Evolutionary conservation across 2,113 vertebrate species (phyloP), one percentile per base, ranked within the genome.

Genomic region (Coreoperca whiteheadi): DNA sequence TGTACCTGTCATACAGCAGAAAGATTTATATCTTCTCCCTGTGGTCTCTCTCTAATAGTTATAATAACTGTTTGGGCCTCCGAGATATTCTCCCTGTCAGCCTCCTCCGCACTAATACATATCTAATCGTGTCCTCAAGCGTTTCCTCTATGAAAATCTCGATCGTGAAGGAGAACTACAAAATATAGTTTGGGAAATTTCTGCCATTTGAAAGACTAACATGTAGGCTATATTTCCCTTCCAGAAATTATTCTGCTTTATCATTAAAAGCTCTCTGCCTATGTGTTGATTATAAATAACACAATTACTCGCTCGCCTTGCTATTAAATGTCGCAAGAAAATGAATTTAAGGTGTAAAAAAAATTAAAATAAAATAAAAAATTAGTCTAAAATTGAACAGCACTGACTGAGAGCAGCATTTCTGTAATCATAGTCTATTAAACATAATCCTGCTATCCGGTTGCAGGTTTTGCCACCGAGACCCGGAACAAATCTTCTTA

Each of bases 51-150:
- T 88, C 79, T 82, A 87, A 90, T 88, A 91, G 87, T 93, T 90
- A 82, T 96, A 94, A 95, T 94, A 93, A 94, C 91, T 91, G 95
- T 92, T 95, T 94, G 93, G 94, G 69, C 88, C 91, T 94, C 91
- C 78, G 94, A 96, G 95, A 92, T 94, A 92, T 94, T 91, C 95
- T 93, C 93, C 92, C 83, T 92, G 88, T 74, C 90, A 74, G 86
- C 75, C 89, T 95, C 92, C 94, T 94, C 92, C 87, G 91, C 92
- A 91, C 93, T 96, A 97, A 97, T 97, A 97, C 96, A 97, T 97
- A 96, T 97, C 93, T 97, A 97, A 97, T 97, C 96, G 95, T 96
- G 94, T 95, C 96, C 96, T 92, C 85, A 66, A 96, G 96, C 95
- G 90, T 88, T 94, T 89, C 85, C 93, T 86, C 82, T 87, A 87